Percentiles rank a stretch among this genome's conserved stretches.
phyloP scores from a whole-genome alignment of 2,888 invertebrate species.

The Chouioia cunea region DNA sequence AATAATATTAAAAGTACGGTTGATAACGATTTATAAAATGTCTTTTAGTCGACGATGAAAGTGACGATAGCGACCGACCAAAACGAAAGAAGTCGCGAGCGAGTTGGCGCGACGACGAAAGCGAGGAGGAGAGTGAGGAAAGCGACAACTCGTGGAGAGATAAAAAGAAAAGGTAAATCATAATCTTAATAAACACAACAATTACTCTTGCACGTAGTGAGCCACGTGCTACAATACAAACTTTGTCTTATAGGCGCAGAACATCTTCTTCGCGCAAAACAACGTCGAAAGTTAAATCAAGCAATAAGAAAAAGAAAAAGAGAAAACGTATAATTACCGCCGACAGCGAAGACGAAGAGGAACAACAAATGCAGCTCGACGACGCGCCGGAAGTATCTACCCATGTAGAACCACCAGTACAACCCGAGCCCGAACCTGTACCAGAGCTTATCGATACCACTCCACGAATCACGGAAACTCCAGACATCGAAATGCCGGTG shows the following conservation, averaged over 20 bases:
- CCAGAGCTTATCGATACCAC: no score
- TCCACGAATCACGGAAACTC: background rate
- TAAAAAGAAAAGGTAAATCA: slow-evolving; percentile 67
- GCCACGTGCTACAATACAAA: slow-evolving; percentile 7
- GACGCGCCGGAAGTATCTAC: slow-evolving; percentile 60
- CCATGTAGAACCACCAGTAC: slow-evolving; percentile 10
- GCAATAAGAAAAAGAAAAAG: slow-evolving; percentile 67
- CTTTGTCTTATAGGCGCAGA: slow-evolving; percentile 56
- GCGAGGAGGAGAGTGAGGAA: slow-evolving; percentile 70
- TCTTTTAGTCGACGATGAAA: slow-evolving; percentile 70
- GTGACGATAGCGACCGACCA: slow-evolving; percentile 72
- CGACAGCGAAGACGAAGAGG: slow-evolving; percentile 66
- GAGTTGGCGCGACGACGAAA: slow-evolving; percentile 72
- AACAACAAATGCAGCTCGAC: slow-evolving; percentile 68
- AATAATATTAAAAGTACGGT: no score
- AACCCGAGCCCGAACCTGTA: slow-evolving; percentile 15
- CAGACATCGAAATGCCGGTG: slow-evolving; percentile 30
- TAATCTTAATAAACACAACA: no score
- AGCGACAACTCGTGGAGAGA: slow-evolving; percentile 74
- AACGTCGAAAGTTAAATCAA: slow-evolving; percentile 64
- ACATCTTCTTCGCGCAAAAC: slow-evolving; percentile 53
- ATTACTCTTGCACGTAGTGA: no score
- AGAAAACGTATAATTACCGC: slow-evolving; percentile 67
- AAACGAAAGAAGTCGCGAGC: slow-evolving; percentile 73
- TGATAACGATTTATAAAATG: slow-evolving; percentile 13